Evolutionary conservation across 2,888 invertebrate species (phyloP).

Genomic region (Agriopis aurantiaria): DNA sequence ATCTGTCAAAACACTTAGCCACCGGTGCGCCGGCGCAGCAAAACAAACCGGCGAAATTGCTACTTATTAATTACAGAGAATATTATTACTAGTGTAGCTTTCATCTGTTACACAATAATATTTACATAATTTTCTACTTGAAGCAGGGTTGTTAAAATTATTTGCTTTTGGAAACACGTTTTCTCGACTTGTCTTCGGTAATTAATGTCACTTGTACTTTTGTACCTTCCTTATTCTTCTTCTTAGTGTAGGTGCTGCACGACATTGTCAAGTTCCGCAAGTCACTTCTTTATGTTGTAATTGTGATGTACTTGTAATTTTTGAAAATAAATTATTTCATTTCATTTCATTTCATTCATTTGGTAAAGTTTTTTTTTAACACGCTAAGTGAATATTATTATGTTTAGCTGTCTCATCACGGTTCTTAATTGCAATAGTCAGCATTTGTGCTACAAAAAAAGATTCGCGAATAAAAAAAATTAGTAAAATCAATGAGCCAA

Average conservation of each 20-base stretch:
- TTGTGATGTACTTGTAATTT: no score
- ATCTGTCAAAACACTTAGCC: conserved; percentile 33
- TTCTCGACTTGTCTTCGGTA: conserved; percentile 40
- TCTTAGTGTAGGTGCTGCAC: no score
- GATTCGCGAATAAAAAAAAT: no score
- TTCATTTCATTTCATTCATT: no score
- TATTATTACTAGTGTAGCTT: conserved; percentile 72
- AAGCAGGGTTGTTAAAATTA: conserved; percentile 48
- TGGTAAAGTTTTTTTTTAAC: conserved; percentile 14
- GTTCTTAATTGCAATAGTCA: neutral
- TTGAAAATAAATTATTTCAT: no score
- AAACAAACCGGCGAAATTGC: conserved; percentile 51
- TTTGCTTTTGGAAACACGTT: conserved; percentile 45
- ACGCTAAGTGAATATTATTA: neutral
- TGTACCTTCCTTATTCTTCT: conserved; percentile 25
- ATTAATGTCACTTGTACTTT: conserved; percentile 39
- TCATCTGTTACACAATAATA: conserved; percentile 78
- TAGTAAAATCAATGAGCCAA: no score
- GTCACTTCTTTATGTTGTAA: no score
- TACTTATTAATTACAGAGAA: conserved; percentile 76
- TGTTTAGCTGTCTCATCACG: neutral
- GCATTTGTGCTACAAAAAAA: neutral
- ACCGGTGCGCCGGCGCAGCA: conserved; percentile 24
- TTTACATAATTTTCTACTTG: conserved; percentile 66
- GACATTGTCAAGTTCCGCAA: no score